Base-by-base conservation (phyloP, 2,113 vertebrate species). In the Callaeas wilsoni region DNA sequence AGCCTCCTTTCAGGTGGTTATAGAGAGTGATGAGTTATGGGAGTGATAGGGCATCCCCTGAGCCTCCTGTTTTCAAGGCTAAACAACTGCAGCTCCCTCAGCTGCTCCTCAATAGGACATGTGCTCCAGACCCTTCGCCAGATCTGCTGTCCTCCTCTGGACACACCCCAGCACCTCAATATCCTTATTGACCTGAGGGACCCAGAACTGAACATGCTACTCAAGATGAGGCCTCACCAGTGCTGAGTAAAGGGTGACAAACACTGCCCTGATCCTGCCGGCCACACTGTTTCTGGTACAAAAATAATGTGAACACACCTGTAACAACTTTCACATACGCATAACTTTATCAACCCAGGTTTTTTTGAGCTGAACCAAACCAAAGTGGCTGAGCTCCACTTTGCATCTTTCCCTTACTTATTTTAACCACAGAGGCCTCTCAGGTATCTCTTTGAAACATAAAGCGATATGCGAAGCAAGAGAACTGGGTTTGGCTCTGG, bases 81-180 rank as follows among this genome's bases (percentile, higher is more conserved):
- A 33, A 65, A 81, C 10, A 44, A 9, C 33, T 3, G 2, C 68
- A 59, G 23, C 37, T 81, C 44, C 27, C 52, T 52, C 52, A 59
- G 33, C 15, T 0, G 1, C 5, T 52, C 33, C 23, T 67, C 27
- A 52, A 12, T 0, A 44, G 39, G 10, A 39, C 10, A 4, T 23
- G 29, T 14, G 33, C 16, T 46, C 52, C 39, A 39, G 29, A 39
- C 18, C 9, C 15, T 65, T 37, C 33, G 1, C 26, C 27, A 65
- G 44, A 37, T 44, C 29, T 5, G 1, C 0, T 67, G 16, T 7
- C 23, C 5, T 74, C 15, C 44, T 59, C 60, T 59, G 39, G 69
- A n/a, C 44, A 10, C 1, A 1, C 8, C 18, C 16, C 56, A 70
- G 65, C 56, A 12, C 25, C 16, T 68, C 29, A n/a, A 4, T 26